Percentiles rank a stretch among this genome's conserved stretches.
Conservation (phyloP, 2,797 vertebrate genomes). For the Coregonus suidteri region DNA sequence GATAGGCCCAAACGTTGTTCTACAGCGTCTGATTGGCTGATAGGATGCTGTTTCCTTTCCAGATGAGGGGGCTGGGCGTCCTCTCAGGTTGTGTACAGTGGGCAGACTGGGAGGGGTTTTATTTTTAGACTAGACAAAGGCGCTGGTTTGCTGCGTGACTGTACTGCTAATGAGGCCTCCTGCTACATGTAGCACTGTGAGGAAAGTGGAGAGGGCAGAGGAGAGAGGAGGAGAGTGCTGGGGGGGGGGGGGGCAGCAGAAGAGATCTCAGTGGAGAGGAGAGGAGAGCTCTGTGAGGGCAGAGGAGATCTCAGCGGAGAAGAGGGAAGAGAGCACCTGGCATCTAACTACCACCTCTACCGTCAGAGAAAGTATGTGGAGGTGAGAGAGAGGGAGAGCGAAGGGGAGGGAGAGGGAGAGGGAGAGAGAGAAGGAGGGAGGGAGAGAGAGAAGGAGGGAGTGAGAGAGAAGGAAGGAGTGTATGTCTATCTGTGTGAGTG, state of each 20-base stretch:
- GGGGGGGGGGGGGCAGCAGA: too few relatives aligned
- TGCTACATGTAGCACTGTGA: conserved; percentile 16
- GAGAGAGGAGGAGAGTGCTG: not conserved
- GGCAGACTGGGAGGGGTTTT: conserved; percentile 30
- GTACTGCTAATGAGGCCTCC: conserved; percentile 56
- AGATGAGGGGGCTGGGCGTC: conserved; percentile 17
- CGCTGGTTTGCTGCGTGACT: conserved; percentile 26
- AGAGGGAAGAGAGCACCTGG: too few relatives aligned
- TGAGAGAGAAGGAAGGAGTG: too few relatives aligned
- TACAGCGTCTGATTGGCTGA: not conserved
- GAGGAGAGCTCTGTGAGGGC: too few relatives aligned
- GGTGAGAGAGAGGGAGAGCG: too few relatives aligned
- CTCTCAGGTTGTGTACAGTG: conserved; percentile 25
- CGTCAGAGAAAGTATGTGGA: not conserved
- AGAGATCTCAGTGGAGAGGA: too few relatives aligned
- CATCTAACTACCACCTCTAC: not conserved
- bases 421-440: too few relatives aligned
- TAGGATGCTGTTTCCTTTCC: not conserved
- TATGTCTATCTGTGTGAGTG: not conserved
- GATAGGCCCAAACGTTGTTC: not conserved
- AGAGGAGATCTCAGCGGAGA: too few relatives aligned
- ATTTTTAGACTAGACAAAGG: conserved; percentile 44
- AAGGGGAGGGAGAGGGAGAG: too few relatives aligned
- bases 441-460: too few relatives aligned
- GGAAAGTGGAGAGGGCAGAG: not conserved